Evolutionary conservation across 2,888 invertebrate genomes (phyloP).

Genomic region (Autographa gamma): DNA sequence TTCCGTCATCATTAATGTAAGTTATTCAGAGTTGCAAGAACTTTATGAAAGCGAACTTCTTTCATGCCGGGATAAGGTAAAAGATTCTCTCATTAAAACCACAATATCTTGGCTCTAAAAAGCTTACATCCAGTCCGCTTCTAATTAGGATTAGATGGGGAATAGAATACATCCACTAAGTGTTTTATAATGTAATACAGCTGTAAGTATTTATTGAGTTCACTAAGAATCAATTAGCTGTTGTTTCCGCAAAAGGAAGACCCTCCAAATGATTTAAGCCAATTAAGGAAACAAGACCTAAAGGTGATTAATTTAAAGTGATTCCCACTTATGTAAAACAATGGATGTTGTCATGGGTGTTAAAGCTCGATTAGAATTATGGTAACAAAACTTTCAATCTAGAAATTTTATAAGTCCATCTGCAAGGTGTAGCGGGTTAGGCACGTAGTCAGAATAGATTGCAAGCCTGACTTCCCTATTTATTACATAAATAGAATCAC

Average conservation of each 20-base stretch:
- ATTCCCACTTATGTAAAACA: neutral
- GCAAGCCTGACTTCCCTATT: neutral
- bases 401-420: neutral
- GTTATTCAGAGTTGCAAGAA: slow-evolving; percentile 4
- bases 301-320: neutral
- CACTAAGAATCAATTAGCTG: slow-evolving; percentile 9
- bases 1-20: slow-evolving; percentile 9
- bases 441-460: slow-evolving; percentile 4
- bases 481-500: slow-evolving; percentile 9
- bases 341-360: neutral
- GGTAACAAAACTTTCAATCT: neutral
- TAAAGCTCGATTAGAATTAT: neutral
- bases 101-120: slow-evolving; percentile 35
- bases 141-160: slow-evolving; percentile 43
- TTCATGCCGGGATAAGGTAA: slow-evolving; percentile 18
- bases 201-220: slow-evolving; percentile 10
- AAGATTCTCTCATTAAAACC: slow-evolving; percentile 34
- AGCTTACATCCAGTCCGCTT: slow-evolving; percentile 30
- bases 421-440: neutral
- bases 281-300: neutral
- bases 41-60: slow-evolving; percentile 21
- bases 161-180: slow-evolving; percentile 19
- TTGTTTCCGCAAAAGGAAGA: neutral
- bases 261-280: neutral
- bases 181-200: slow-evolving; percentile 21